Evolutionary conservation across 2,113 vertebrate genomes (phyloP).

Genomic region (Notiomystis cincta): DNA sequence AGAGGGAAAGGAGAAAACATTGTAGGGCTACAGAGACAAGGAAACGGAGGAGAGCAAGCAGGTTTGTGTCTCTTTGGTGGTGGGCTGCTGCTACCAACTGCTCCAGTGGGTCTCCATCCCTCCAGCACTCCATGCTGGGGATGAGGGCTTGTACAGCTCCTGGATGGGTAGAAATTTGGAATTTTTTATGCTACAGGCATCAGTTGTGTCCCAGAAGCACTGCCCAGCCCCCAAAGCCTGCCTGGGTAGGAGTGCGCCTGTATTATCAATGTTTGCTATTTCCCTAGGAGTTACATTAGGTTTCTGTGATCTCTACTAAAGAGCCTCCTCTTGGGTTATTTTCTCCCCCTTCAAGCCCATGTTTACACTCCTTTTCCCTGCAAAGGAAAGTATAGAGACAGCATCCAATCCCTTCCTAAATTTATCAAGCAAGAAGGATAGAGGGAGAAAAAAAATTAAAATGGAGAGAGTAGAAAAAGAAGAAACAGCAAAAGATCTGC

Average conservation of each 20-base stretch:
- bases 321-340: not conserved
- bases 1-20: not conserved
- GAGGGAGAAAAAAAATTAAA: rapidly evolving
- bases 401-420: not conserved
- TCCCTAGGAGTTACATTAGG: not conserved
- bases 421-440: not conserved
- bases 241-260: not conserved
- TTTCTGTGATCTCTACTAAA: not conserved
- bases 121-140: not conserved
- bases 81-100: not conserved
- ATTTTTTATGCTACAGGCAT: not conserved
- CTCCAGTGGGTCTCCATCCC: not conserved
- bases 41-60: not conserved
- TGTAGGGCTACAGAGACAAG: not conserved
- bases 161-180: not conserved
- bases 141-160: not conserved
- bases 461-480: no score
- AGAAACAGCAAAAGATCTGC: not conserved
- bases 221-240: not conserved
- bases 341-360: not conserved
- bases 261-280: rapidly evolving
- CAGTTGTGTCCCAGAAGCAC: not conserved
- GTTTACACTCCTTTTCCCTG: not conserved
- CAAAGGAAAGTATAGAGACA: not conserved
- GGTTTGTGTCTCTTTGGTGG: not conserved